Conservation (phyloP, 1,140 invertebrate species). For the Drosophila lacertosa region DNA sequence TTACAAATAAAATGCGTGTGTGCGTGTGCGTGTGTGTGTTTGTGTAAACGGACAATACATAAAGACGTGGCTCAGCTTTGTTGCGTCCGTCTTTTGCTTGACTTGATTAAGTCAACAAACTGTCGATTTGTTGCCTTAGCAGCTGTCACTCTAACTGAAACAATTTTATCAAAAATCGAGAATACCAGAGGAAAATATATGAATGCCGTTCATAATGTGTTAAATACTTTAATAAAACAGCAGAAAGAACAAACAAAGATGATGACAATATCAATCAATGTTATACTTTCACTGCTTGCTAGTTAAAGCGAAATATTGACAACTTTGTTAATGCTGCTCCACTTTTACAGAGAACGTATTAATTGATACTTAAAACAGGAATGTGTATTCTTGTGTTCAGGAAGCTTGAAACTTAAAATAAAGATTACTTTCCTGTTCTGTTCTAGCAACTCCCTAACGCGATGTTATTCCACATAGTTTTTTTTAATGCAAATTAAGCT, state of each 20-base stretch:
- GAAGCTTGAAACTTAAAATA: too few relatives aligned
- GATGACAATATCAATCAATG: not conserved
- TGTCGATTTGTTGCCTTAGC: constrained; percentile 24
- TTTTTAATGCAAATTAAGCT: too few relatives aligned
- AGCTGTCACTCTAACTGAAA: constrained; percentile 31
- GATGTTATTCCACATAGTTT: too few relatives aligned
- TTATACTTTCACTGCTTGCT: not conserved
- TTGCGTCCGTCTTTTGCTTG: constrained; percentile 35
- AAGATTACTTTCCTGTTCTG: too few relatives aligned
- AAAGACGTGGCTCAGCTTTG: constrained; percentile 31
- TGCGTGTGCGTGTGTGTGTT: constrained; percentile 8
- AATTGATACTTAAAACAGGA: too few relatives aligned
- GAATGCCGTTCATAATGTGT: not conserved
- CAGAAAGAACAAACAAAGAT: not conserved
- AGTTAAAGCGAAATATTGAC: not conserved
- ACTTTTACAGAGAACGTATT: too few relatives aligned
- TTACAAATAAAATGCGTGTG: not conserved
- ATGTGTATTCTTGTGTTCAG: too few relatives aligned
- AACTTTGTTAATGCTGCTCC: too few relatives aligned
- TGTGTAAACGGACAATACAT: constrained; percentile 8
- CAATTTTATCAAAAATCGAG: constrained; percentile 3
- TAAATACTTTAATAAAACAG: not conserved
- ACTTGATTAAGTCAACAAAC: constrained; percentile 40
- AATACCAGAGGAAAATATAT: not conserved
- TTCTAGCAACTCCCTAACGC: too few relatives aligned